These are phyloP conservation scores for Deilephila elpenor DNA, from an alignment of 2,888 invertebrate genomes.

Conservation along the genomic window DNA sequence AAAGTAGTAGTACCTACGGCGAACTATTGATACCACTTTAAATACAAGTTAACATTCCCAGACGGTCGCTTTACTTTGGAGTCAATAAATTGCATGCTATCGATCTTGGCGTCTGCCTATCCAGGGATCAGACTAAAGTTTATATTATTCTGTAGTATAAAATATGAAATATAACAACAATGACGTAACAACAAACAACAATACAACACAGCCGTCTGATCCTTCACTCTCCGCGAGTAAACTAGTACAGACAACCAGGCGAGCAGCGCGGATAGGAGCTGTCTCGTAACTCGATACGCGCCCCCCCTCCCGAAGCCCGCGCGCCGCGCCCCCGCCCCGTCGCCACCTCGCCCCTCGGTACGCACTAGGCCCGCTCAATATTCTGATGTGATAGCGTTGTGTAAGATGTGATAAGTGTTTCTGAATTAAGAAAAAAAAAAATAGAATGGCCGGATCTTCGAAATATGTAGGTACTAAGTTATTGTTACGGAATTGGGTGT, in stretches of 20 bases:
- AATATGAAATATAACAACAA: neutral
- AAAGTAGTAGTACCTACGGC: too few species aligned
- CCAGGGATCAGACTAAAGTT: too few species aligned
- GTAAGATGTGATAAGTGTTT: conserved; percentile 31
- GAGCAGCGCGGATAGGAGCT: conserved; percentile 53
- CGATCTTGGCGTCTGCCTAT: too few species aligned
- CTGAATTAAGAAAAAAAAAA: neutral
- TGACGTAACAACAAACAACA: neutral
- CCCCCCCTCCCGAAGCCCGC: conserved; percentile 42
- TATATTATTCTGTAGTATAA: too few species aligned
- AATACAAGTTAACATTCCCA: too few species aligned
- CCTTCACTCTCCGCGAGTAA: conserved; percentile 47
- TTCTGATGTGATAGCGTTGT: conserved; percentile 53
- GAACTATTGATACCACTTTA: too few species aligned
- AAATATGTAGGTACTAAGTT: too few species aligned
- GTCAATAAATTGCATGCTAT: too few species aligned
- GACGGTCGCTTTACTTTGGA: too few species aligned
- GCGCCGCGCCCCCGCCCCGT: conserved; percentile 38
- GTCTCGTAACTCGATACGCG: conserved; percentile 61
- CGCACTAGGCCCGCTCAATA: conserved; percentile 67
- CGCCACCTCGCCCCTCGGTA: conserved; percentile 41
- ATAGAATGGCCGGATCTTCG: too few species aligned
- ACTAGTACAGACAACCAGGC: conserved; percentile 61
- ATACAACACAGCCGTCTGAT: conserved; percentile 1
- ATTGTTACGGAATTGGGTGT: too few species aligned